A percentile compares a stretch with the other conserved stretches of the same genome.
These are phyloP conservation scores for Anadara kagoshimensis DNA, from an alignment of 1,140 invertebrate species.

Conservation along the genomic window DNA sequence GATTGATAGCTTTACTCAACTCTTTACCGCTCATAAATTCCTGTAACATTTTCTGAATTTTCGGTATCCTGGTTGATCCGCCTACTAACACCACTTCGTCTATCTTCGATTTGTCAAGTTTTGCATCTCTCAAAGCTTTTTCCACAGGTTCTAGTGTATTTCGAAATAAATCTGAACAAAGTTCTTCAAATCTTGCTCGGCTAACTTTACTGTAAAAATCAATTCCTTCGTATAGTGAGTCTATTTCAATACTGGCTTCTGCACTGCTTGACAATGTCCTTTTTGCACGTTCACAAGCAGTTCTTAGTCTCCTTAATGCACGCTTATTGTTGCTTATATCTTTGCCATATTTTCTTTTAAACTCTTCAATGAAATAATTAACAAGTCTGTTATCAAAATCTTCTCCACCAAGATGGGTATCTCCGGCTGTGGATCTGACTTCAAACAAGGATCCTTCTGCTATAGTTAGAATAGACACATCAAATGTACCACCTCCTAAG, in stretches of 20 bases:
- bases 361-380: slow-evolving; percentile 96
- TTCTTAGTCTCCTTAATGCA: slow-evolving; percentile 91
- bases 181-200: slow-evolving; percentile 80
- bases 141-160: slow-evolving; percentile 95
- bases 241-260: slow-evolving; percentile 84
- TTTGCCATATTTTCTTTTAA: slow-evolving; percentile 97
- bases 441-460: slow-evolving; percentile 81
- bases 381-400: slow-evolving; percentile 80
- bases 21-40: slow-evolving; percentile 93
- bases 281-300: slow-evolving; percentile 96
- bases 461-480: slow-evolving; percentile 59
- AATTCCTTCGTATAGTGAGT: slow-evolving; percentile 94
- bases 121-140: slow-evolving; percentile 93
- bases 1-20: slow-evolving; percentile 87
- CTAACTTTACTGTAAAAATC: slow-evolving; percentile 97
- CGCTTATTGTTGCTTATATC: slow-evolving; percentile 92
- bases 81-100: slow-evolving; percentile 98
- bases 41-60: slow-evolving; percentile 94
- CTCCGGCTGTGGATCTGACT: slow-evolving; percentile 83
- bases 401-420: slow-evolving; percentile 80
- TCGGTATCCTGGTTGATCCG: slow-evolving; percentile 97
- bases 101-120: slow-evolving; percentile 92
- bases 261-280: slow-evolving; percentile 94
- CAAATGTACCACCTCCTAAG: slow-evolving; percentile 60
- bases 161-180: slow-evolving; percentile 91